Evolutionary conservation across 2,888 invertebrate genomes (phyloP).

Genomic region (Xestia xanthographa): DNA sequence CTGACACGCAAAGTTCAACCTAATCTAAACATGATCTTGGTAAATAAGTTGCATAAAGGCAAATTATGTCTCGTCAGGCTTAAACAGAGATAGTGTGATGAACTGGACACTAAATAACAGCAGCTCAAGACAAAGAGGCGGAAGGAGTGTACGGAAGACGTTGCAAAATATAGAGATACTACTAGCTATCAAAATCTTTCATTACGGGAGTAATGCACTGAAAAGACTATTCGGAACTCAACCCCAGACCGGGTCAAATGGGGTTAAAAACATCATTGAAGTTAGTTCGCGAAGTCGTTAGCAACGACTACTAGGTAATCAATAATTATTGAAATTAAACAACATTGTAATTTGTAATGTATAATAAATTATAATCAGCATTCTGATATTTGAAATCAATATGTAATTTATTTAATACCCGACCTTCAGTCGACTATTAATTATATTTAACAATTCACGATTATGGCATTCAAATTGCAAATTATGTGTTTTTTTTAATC

Average conservation of each 20-base stretch:
- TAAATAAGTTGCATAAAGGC: background rate
- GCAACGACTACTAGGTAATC: conserved; percentile 52
- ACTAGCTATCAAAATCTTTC: background rate
- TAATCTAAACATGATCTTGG: background rate
- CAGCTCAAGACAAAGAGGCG: background rate
- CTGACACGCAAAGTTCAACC: background rate
- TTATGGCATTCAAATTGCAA: conserved; percentile 82
- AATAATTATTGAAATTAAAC: conserved; percentile 56
- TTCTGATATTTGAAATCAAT: conserved; percentile 76
- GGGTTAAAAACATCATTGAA: conserved; percentile 30
- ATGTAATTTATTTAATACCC: conserved; percentile 78
- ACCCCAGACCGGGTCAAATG: conserved; percentile 6
- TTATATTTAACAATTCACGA: conserved; percentile 82
- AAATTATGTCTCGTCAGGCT: too few relatives aligned
- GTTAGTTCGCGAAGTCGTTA: conserved; percentile 22
- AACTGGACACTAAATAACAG: background rate
- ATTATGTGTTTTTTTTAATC: conserved; percentile 77
- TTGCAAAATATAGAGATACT: background rate
- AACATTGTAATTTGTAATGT: conserved; percentile 60
- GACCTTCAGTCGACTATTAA: conserved; percentile 78
- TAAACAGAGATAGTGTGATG: background rate
- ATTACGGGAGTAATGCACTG: background rate
- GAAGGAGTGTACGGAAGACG: background rate
- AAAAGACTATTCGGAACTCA: background rate
- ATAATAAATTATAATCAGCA: conserved; percentile 73